phyloP scores from a whole-genome alignment of 2,888 invertebrate genomes.

The Heliconius ethilla region DNA sequence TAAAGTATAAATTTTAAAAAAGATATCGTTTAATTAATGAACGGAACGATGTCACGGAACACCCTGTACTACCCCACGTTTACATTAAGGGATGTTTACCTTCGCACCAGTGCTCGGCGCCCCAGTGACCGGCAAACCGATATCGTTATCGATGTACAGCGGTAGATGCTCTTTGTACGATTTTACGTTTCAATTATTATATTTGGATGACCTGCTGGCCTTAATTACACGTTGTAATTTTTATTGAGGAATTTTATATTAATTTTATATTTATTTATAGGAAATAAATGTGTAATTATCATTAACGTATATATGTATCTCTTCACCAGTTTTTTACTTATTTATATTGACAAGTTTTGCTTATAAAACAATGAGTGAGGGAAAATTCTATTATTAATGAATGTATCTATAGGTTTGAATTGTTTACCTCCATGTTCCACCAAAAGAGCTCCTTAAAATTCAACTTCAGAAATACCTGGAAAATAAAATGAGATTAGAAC shows the following conservation, averaged over 20 bases:
- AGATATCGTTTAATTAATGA: not conserved
- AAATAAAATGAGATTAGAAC: too few relatives aligned
- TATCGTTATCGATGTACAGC: conserved; percentile 21
- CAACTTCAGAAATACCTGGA: too few relatives aligned
- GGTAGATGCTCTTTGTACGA: not conserved
- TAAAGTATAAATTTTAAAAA: not conserved
- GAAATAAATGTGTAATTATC: not conserved
- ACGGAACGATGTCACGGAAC: not conserved
- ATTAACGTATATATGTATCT: not conserved
- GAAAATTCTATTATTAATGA: too few relatives aligned
- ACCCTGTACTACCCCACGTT: not conserved
- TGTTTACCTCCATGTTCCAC: too few relatives aligned
- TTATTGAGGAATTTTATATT: not conserved
- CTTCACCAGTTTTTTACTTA: too few relatives aligned
- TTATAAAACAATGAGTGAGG: too few relatives aligned
- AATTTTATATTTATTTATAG: not conserved
- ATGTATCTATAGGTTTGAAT: too few relatives aligned
- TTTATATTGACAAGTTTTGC: too few relatives aligned
- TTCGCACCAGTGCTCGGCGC: conserved; percentile 2
- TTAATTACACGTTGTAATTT: not conserved
- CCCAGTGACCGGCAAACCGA: conserved; percentile 9
- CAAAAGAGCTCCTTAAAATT: too few relatives aligned
- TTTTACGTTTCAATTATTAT: conserved; percentile 13
- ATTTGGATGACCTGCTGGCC: not conserved
- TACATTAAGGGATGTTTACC: conserved; percentile 1